Evolutionary conservation across 2,113 vertebrate species (phyloP).

Genomic region (Dipodomys merriami): DNA sequence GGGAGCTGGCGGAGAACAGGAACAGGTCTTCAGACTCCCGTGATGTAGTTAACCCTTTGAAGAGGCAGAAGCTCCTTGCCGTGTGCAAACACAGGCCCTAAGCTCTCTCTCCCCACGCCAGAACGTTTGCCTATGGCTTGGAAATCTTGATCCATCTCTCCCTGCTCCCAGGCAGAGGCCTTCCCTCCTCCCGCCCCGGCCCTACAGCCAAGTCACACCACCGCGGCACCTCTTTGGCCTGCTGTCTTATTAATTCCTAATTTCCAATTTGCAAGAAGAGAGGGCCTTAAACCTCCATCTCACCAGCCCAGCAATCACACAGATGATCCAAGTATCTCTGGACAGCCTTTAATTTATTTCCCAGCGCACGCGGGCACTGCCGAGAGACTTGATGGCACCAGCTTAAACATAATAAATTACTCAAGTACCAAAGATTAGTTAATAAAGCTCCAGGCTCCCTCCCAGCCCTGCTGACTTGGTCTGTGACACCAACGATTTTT

Average conservation of each 20-base stretch:
- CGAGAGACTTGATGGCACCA: slow-evolving; percentile 87
- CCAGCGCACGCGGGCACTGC: slow-evolving; percentile 81
- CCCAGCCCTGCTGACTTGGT: slow-evolving; percentile 82
- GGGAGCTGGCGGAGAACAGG: not conserved
- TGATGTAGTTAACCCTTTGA: not conserved
- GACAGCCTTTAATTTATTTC: slow-evolving; percentile 89
- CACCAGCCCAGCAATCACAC: slow-evolving; percentile 86
- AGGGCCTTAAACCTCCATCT: slow-evolving; percentile 85
- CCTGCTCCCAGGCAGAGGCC: not conserved
- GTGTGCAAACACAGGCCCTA: not conserved
- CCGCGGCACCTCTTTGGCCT: slow-evolving; percentile 65
- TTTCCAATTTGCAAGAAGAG: slow-evolving; percentile 87
- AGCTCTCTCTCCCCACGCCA: not conserved
- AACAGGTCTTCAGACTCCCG: not conserved
- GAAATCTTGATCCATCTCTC: no score
- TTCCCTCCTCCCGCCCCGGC: not conserved
- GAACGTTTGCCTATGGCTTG: not conserved
- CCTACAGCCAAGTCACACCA: not conserved
- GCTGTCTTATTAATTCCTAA: slow-evolving; percentile 86
- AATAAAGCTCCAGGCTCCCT: slow-evolving; percentile 85
- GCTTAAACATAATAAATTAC: slow-evolving; percentile 89
- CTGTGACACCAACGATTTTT: slow-evolving; percentile 79
- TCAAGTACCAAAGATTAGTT: slow-evolving; percentile 88
- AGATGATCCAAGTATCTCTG: slow-evolving; percentile 86
- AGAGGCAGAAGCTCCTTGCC: not conserved